Evolutionary conservation across 2,888 invertebrate species (phyloP).

Genomic region (Blastobasis adustella): DNA sequence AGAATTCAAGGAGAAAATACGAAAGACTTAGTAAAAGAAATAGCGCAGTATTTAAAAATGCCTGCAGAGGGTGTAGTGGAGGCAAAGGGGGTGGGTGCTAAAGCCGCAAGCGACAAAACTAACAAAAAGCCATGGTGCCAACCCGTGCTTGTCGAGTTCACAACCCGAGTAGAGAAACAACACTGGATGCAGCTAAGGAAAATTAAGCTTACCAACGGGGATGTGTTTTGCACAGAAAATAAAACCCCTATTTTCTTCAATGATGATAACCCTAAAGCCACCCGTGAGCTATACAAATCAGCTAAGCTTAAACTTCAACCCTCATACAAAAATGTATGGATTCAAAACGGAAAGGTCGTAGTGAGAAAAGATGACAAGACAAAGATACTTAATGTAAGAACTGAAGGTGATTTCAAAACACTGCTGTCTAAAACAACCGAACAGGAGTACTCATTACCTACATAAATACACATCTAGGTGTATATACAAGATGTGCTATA

Average conservation of each 20-base stretch:
- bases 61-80: slow-evolving; percentile 1
- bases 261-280: neutral
- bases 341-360: neutral
- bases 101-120: neutral
- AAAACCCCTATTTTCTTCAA: neutral
- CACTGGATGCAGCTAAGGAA: neutral
- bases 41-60: slow-evolving; percentile 4
- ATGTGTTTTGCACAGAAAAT: neutral
- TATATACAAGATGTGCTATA: neutral
- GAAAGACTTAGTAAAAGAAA: neutral
- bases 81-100: slow-evolving; percentile 6
- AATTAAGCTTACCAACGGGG: neutral
- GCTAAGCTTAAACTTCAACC: neutral
- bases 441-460: neutral
- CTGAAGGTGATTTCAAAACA: neutral
- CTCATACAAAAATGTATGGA: neutral
- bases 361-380: neutral
- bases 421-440: neutral
- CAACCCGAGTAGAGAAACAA: neutral
- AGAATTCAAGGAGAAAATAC: slow-evolving; percentile 4
- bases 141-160: slow-evolving; percentile 1
- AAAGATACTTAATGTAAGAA: neutral
- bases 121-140: neutral
- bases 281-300: neutral
- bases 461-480: neutral